Evolutionary conservation across 2,113 vertebrate species (phyloP).

Genomic region (Glaucomys volans): DNA sequence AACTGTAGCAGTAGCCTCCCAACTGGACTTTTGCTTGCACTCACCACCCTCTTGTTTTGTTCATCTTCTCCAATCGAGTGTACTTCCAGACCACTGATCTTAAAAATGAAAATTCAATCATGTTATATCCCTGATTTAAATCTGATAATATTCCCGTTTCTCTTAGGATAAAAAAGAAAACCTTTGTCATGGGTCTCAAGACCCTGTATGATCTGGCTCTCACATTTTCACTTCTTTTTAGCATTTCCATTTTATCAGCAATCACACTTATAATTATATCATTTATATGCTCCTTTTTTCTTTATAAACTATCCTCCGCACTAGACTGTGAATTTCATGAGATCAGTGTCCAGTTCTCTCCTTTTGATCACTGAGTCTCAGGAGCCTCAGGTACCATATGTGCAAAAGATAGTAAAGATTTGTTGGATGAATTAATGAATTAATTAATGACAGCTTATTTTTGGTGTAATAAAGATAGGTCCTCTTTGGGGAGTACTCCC

Average conservation of each 20-base stretch:
- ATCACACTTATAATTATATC: background rate
- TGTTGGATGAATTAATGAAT: slow-evolving; percentile 34
- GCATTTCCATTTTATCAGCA: background rate
- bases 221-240: background rate
- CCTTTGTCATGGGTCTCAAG: background rate
- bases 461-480: background rate
- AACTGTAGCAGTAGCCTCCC: background rate
- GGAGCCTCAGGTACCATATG: background rate
- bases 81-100: background rate
- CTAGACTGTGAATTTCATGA: background rate
- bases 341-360: background rate
- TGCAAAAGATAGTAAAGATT: background rate
- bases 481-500: background rate
- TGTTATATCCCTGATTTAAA: background rate
- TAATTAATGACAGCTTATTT: background rate
- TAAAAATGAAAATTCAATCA: background rate
- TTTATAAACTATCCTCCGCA: background rate
- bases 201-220: background rate
- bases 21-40: background rate
- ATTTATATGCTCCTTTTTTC: background rate
- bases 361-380: background rate
- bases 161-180: slow-evolving; percentile 38
- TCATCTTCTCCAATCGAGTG: background rate
- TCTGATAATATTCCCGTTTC: background rate
- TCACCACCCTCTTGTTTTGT: background rate